Base-by-base conservation (phyloP, 37 sponge, comb jelly and placozoan genomes). In the Tethya wilhelma region DNA sequence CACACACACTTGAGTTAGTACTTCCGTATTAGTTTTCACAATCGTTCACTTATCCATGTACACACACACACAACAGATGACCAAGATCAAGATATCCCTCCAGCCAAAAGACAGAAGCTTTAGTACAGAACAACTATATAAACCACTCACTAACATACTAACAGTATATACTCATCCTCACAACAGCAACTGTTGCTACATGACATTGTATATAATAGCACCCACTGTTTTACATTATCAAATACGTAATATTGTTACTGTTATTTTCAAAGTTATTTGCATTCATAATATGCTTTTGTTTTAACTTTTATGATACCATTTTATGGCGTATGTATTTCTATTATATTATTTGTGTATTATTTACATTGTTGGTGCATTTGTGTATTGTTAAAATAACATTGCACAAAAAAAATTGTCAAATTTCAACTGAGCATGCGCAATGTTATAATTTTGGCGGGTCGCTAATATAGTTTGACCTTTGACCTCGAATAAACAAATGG, bases 41-140 rank as follows among this genome's bases (percentile, higher is more conserved):
- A n/a, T n/a, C n/a, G n/a, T n/a, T n/a, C n/a, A n/a, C n/a, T n/a
- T n/a, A n/a, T n/a, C n/a, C n/a, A n/a, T n/a, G n/a, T n/a, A n/a
- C n/a, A n/a, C n/a, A n/a, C n/a, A n/a, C n/a, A n/a, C n/a, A n/a
- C n/a, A n/a, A n/a, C n/a, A n/a, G n/a, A n/a, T n/a, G n/a, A n/a
- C n/a, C n/a, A 67, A 49, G 80, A 80, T 41, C 70, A 80, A n/a
- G 80, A 80, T 22, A 38, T n/a, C 2, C 80, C 80, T 1, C 26
- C 60, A 26, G 49, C 56, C 1, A 80, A 80, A 53, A 28, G 80
- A 32, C 42, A 45, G 36, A 80, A 56, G 38, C 53, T 80, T 64
- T 62, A 38, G 25, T 29, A 9, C 11, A 60, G 6, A 60, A 49
- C 14, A 19, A 19, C 53, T 49, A 49, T 14, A 19, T 14, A 19